phyloP scores from a whole-genome alignment of 1,140 invertebrate genomes.

The Zaprionus ornatus region DNA sequence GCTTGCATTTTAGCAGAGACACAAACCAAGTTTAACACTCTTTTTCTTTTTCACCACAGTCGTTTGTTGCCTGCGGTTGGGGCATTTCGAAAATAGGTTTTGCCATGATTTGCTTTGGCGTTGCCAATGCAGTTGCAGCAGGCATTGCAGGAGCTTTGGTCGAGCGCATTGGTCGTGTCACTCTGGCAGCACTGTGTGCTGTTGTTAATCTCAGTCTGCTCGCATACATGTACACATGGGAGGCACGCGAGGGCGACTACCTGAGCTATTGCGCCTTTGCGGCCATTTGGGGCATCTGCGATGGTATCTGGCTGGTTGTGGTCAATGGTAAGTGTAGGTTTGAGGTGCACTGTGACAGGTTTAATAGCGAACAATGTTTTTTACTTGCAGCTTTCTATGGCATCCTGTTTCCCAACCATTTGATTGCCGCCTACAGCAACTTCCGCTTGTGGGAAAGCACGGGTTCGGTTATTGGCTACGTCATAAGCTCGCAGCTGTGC shows the following conservation, averaged over 20 bases:
- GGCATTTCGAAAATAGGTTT: conserved; percentile 95
- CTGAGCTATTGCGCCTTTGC: conserved; percentile 92
- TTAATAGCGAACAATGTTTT: not conserved
- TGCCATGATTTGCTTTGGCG: conserved; percentile 96
- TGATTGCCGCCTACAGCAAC: conserved; percentile 96
- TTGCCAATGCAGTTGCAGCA: conserved; percentile 92
- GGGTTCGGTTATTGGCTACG: conserved; percentile 94
- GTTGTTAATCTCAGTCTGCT: conserved; percentile 90
- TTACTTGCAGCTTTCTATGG: conserved; percentile 91
- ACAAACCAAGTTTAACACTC: not conserved
- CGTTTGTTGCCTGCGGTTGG: conserved; percentile 94
- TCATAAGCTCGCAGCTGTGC: conserved; percentile 90
- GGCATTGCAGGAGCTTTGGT: conserved; percentile 91
- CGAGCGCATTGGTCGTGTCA: conserved; percentile 90
- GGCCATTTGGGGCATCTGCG: conserved; percentile 95
- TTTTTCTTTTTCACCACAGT: conserved; percentile 85
- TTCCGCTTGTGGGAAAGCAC: conserved; percentile 96
- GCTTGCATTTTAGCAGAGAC: not conserved
- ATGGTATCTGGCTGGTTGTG: conserved; percentile 97
- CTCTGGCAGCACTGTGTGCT: conserved; percentile 89
- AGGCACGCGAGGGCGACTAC: conserved; percentile 88
- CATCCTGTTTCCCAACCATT: conserved; percentile 92
- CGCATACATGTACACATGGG: conserved; percentile 89
- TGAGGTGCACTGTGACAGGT: conserved; percentile 14
- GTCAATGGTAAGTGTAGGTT: conserved; percentile 91